A percentile compares a stretch with the other conserved stretches of the same genome.
These are phyloP conservation scores for Troides aeacus DNA, from an alignment of 2,888 invertebrate species.

Conservation along the genomic window DNA sequence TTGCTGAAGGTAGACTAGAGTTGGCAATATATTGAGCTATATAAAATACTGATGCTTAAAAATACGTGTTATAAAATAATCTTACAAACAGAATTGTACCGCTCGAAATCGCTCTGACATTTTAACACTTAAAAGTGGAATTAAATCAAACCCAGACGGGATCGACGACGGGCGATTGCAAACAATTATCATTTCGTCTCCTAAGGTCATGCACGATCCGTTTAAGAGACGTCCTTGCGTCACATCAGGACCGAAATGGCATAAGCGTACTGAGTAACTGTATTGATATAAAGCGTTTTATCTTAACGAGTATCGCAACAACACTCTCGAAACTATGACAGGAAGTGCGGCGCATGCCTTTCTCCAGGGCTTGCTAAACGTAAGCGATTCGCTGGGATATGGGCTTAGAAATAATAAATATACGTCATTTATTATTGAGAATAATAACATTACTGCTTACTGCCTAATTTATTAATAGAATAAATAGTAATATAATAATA, in stretches of 20 bases:
- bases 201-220: conserved; percentile 69
- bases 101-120: conserved; percentile 30
- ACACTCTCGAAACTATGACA: conserved; percentile 70
- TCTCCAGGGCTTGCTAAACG: conserved; percentile 60
- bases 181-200: conserved; percentile 69
- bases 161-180: conserved; percentile 41
- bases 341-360: conserved; percentile 71
- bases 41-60: background rate
- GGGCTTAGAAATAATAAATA: background rate
- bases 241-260: conserved; percentile 44
- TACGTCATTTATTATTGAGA: background rate
- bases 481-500: background rate
- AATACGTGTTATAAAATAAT: background rate
- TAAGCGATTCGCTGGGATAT: conserved; percentile 24
- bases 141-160: conserved; percentile 44
- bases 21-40: background rate
- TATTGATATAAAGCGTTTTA: conserved; percentile 56
- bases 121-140: conserved; percentile 32
- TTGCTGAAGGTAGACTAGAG: too few relatives aligned
- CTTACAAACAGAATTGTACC: background rate
- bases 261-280: conserved; percentile 45
- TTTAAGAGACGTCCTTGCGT: conserved; percentile 60
- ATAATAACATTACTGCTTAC: background rate
- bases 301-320: conserved; percentile 40
- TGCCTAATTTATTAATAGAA: background rate